Evolutionary conservation across 2,113 vertebrate genomes (phyloP), one percentile per base, ranked within the genome.

Genomic region (Mormyrus iriodes): DNA sequence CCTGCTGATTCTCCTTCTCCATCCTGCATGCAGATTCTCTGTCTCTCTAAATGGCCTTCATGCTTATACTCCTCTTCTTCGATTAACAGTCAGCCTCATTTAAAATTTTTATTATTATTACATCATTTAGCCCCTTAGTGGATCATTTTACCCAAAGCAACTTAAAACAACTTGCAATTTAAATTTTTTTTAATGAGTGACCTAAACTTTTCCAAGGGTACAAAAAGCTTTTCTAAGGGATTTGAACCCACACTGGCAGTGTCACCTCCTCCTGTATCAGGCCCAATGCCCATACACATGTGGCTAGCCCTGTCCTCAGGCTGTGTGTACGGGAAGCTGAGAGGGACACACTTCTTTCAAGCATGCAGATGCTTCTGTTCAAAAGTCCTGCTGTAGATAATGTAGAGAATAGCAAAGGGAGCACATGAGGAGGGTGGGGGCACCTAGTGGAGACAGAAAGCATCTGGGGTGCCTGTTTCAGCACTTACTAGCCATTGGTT

Each of bases 321-420:
- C 51, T 51, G 13, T 39, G 31, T 27, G 27, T 86, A 39, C 0
- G 49, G 48, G 21, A 48, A 24, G 19, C 19, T 1, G 4, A 39
- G 51, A 53, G n/a, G 15, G 15, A 35, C 27, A 19, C 27, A 52
- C 48, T 52, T 55, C 79, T 52, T 15, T 49, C 84, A 19, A 35
- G 79, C 49, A 17, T 1, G 13, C n/a, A 52, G n/a, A 88, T 89
- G 92, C 91, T 89, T 95, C 90, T 95, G 42, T 94, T 92, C 91
- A 92, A 90, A 82, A 94, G 93, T 91, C 93, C 94, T 95, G 94
- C 94, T 92, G 91, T 52, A 89, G 91, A 86, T 92, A 94, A 95
- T 94, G 94, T 94, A 42, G 76, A 51, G 84, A 27, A n/a, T 24
- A 53, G 51, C 21, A 48, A 44, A 88, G 91, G 90, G 91, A 92